phyloP scores from a whole-genome alignment of 1,140 invertebrate genomes.

The Tribolium castaneum region DNA sequence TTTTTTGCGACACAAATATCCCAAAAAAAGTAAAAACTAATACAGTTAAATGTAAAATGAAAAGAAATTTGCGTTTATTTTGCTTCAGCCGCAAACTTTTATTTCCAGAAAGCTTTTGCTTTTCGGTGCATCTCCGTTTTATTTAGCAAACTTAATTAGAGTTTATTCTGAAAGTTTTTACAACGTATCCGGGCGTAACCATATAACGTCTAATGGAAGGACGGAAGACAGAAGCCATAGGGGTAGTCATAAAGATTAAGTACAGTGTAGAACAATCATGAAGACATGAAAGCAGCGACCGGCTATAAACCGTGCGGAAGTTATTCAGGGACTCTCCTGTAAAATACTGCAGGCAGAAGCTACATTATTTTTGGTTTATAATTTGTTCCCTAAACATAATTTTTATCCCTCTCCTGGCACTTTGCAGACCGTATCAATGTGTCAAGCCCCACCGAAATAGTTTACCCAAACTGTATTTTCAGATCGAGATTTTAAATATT shows the following conservation, averaged over 20 bases:
- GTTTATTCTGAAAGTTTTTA: not conserved
- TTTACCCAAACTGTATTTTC: not conserved
- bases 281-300: constrained; percentile 11
- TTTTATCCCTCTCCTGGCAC: not conserved
- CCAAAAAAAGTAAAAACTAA: too few species aligned
- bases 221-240: constrained; percentile 7
- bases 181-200: not conserved
- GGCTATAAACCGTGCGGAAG: not conserved
- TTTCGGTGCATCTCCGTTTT: not conserved
- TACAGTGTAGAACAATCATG: constrained; percentile 8
- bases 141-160: not conserved
- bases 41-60: too few species aligned
- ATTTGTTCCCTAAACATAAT: not conserved
- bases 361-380: constrained; percentile 8
- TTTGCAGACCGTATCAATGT: not conserved
- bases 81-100: too few species aligned
- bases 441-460: not conserved
- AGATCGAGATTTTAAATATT: constrained; percentile 11
- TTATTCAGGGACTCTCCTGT: not conserved
- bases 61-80: too few species aligned
- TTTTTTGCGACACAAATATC: too few species aligned
- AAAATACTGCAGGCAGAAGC: not conserved
- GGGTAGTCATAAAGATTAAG: constrained; percentile 26
- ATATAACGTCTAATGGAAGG: constrained; percentile 11
- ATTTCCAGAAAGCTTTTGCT: not conserved